phyloP scores from a whole-genome alignment of 2,888 invertebrate genomes.

The Epirrita christyi region DNA sequence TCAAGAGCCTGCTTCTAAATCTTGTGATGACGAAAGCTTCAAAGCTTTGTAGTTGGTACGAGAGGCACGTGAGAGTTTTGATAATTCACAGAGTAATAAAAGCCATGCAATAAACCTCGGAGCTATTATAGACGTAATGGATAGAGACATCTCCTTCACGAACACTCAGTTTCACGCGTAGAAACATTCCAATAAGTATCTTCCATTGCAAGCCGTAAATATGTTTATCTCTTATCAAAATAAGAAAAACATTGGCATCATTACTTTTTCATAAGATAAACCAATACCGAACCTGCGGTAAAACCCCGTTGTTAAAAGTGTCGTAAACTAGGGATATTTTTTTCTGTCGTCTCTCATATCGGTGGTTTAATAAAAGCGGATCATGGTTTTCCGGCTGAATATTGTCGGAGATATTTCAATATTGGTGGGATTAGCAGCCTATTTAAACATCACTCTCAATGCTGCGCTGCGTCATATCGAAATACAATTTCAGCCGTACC shows the following conservation, averaged over 20 bases:
- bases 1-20: constrained; percentile 8
- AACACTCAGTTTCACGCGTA: constrained; percentile 4
- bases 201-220: neutral
- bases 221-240: neutral
- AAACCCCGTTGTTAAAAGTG: constrained; percentile 29
- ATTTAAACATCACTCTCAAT: constrained; percentile 80
- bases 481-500: constrained; percentile 78
- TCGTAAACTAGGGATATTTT: constrained; percentile 53
- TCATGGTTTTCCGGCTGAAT: constrained; percentile 74
- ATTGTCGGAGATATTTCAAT: constrained; percentile 84
- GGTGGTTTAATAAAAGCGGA: constrained; percentile 83
- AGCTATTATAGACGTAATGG: constrained; percentile 11
- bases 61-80: constrained; percentile 17
- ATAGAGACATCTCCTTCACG: neutral
- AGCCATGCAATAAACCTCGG: constrained; percentile 9
- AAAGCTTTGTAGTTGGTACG: constrained; percentile 1
- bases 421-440: constrained; percentile 82
- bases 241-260: constrained; percentile 1
- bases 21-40: constrained; percentile 8
- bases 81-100: constrained; percentile 10
- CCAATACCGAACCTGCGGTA: constrained; percentile 19
- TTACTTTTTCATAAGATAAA: constrained; percentile 29
- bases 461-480: constrained; percentile 71
- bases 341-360: constrained; percentile 62
- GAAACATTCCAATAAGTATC: neutral